Conservation (phyloP, 35 echinoderm and acorn worm genomes). For the Apostichopus parvimensis region DNA sequence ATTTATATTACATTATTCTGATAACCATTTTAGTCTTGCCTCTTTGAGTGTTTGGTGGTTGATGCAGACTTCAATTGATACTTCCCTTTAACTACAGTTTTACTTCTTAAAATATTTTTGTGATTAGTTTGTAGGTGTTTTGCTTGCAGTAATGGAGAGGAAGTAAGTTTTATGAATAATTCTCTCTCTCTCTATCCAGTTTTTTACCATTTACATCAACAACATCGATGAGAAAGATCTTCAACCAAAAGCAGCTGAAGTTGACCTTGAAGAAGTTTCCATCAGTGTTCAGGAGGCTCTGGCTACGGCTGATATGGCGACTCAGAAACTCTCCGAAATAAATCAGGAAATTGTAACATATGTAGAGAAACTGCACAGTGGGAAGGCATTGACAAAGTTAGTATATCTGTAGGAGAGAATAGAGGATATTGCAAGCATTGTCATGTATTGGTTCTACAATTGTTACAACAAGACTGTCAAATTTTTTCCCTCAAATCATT, state of each 20-base stretch:
- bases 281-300: conserved; percentile 82
- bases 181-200: conserved; percentile 58
- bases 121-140: no score
- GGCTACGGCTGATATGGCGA: conserved; percentile 78
- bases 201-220: conserved; percentile 88
- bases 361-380: conserved; percentile 75
- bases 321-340: conserved; percentile 89
- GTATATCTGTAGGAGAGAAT: background rate
- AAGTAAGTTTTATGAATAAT: background rate
- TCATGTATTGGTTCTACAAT: no score
- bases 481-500: no score
- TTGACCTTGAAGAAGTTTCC: conserved; percentile 83
- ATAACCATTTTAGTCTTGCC: no score
- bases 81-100: no score
- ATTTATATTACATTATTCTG: no score
- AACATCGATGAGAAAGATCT: conserved; percentile 88
- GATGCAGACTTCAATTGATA: no score
- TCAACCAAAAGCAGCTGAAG: conserved; percentile 66
- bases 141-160: no score
- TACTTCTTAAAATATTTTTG: no score
- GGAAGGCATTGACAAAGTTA: conserved; percentile 95
- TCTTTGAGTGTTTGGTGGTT: no score
- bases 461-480: no score
- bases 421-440: background rate
- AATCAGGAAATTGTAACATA: conserved; percentile 86